These are phyloP conservation scores for Lycocerus yunnanus DNA, from an alignment of 2,888 invertebrate genomes.

Conservation along the genomic window DNA sequence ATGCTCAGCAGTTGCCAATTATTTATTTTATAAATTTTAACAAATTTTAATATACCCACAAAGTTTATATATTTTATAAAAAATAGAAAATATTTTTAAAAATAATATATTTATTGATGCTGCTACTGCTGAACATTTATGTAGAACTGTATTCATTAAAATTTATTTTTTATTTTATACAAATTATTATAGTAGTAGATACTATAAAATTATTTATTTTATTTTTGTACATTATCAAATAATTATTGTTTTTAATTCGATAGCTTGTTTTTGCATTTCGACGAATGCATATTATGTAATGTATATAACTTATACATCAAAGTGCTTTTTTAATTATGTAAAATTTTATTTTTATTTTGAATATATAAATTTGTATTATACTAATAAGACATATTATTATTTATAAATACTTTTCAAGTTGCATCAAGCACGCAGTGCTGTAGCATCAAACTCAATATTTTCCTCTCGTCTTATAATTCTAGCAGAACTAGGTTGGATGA, in stretches of 20 bases:
- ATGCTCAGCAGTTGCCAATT: not conserved
- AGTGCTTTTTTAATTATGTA: not conserved
- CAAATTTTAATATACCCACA: not conserved
- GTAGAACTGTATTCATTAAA: not conserved
- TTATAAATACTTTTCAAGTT: not conserved
- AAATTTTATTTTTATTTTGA: not conserved
- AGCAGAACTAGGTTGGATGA: no score
- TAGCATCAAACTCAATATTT: not conserved
- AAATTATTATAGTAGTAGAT: not conserved
- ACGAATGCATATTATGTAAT: not conserved
- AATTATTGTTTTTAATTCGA: not conserved
- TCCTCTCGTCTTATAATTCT: no score
- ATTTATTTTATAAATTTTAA: not conserved
- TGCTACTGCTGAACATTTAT: not conserved
- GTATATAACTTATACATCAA: not conserved
- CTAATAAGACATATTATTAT: not conserved
- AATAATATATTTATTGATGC: not conserved
- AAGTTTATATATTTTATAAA: not conserved
- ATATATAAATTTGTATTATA: not conserved
- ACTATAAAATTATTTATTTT: not conserved
- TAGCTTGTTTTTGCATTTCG: not conserved
- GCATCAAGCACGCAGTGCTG: not conserved
- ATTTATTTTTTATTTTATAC: not conserved
- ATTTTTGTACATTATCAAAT: not conserved
- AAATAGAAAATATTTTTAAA: not conserved